A percentile compares a stretch with the other conserved stretches of the same genome.
phyloP scores from a whole-genome alignment of 2,888 invertebrate genomes.

The Helleia helle region DNA sequence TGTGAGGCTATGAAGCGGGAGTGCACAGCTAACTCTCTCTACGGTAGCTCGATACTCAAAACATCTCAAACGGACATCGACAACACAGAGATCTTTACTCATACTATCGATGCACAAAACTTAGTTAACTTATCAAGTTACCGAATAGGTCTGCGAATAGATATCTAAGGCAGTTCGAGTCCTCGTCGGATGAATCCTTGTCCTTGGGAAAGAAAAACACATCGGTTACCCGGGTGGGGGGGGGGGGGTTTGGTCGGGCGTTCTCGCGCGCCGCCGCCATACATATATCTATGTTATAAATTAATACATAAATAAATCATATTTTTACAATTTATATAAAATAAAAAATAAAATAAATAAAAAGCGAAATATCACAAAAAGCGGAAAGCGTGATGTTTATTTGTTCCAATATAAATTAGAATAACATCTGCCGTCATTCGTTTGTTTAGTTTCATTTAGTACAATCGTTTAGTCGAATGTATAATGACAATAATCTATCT shows the following conservation, averaged over 20 bases:
- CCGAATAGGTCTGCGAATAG: conserved; percentile 79
- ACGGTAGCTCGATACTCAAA: conserved; percentile 35
- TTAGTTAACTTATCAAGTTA: conserved; percentile 48
- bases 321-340: conserved; percentile 18
- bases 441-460: too few species aligned
- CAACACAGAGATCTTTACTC: conserved; percentile 63
- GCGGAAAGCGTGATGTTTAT: conserved; percentile 44
- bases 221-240: conserved; percentile 39
- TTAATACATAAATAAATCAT: conserved; percentile 5
- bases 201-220: conserved; percentile 58
- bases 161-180: conserved; percentile 82
- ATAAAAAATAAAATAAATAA: conserved; percentile 49
- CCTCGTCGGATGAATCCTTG: conserved; percentile 64
- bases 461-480: too few species aligned
- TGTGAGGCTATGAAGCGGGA: conserved; percentile 30
- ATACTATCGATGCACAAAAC: conserved; percentile 35
- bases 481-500: conserved; percentile 49
- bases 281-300: conserved; percentile 8
- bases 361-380: conserved; percentile 69
- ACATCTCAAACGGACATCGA: conserved; percentile 49
- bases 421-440: conserved; percentile 3
- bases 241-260: too few species aligned
- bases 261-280: too few species aligned
- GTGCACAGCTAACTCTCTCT: conserved; percentile 35
- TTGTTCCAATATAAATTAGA: conserved; percentile 4